Evolutionary conservation across 2,113 vertebrate genomes (phyloP), one percentile per base, ranked within the genome.

Genomic region (Mellivora capensis): DNA sequence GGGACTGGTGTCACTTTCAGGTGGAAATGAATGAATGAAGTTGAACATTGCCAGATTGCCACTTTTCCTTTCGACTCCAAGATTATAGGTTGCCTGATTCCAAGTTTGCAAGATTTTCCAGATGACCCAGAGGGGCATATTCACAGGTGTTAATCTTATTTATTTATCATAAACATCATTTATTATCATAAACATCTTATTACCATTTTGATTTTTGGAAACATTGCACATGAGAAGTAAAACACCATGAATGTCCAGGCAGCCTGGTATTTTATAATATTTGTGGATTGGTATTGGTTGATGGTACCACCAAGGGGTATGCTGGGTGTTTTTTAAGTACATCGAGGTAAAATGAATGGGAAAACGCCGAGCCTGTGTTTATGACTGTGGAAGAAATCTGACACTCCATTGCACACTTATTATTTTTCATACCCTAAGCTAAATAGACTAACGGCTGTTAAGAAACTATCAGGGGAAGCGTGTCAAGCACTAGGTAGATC

Each of bases 401-500:
- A 97, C 97, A 96, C 96, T 97, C 96, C 87, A 90, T 94, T 96
- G 97, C 97, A 97, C 87, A 96, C 95, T 97, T 97, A 21, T 98
- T 98, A 97, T 97, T 98, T 98, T 97, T 96, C 94, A 90, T 96
- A 98, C 95, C 90, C 97, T 98, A 98, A 99, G 97, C 97, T 97
- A 98, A 98, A 96, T 54, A 97, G 98, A 98, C 98, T 94, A 95
- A 98, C 85, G 98, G 96, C 97, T 98, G 97, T 97, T 98, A 93
- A 96, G 98, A 95, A 98, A 96, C 98, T 98, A 97, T 98, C 98
- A 97, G 97, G 97, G 98, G 98, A 98, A 98, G 97, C 96, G 79
- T 98, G 98, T 99, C 98, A 99, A 98, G 99, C 98, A 98, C 98
- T 83, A 81, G 97, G 98, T 98, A 95, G 98, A 98, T 98, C 98